Base-by-base conservation (phyloP, 2,888 invertebrate species). In the Cartodere bifasciata region DNA sequence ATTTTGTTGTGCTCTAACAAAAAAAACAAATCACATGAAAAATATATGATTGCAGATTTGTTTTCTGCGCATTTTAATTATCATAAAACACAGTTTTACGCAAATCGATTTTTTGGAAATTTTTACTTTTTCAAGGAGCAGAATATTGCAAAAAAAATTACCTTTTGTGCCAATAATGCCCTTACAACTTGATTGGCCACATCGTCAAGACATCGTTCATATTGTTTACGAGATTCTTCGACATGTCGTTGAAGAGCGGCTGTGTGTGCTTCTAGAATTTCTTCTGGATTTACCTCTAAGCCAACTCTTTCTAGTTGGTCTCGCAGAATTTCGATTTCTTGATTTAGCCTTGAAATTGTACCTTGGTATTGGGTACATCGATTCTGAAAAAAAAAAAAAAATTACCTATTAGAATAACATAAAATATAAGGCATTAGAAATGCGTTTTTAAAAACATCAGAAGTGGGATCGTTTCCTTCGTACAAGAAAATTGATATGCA, bases 161-260 rank as follows among this genome's bases (percentile, higher is more conserved):
- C 84, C 75, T 85, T 86, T 65, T 86, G 86, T 28, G 81, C 78
- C 44, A 86, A 70, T 40, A 86, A 66, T 28, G 85, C 85, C 46
- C 81, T 74, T 34, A 86, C 82, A 42, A 83, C 81, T 55, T 81
- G 80, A 58, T 80, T 80, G 37, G 82, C 85, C 40, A 86, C 81
- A 62, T 86, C 79, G 63, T 86, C 80, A 49, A 85, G 62, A 57
- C 84, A 70, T 48, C 75, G 63, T 62, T 85, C 82, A 60, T 85
- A 85, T 49, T 84, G 82, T 39, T 74, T 65, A 37, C 75, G 60
- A 43, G 75, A 74, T 36, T 69, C 69, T 50, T 76, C 74, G 32
- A 71, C 72, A 53, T 76, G 74, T 37, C 70, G 58, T 27, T 70
- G 69, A 41, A 78, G 54, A n/a, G 67, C 64, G 16, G 65, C 65